Evolutionary conservation across 2,113 vertebrate genomes (phyloP).

Genomic region (Rhea pennata): DNA sequence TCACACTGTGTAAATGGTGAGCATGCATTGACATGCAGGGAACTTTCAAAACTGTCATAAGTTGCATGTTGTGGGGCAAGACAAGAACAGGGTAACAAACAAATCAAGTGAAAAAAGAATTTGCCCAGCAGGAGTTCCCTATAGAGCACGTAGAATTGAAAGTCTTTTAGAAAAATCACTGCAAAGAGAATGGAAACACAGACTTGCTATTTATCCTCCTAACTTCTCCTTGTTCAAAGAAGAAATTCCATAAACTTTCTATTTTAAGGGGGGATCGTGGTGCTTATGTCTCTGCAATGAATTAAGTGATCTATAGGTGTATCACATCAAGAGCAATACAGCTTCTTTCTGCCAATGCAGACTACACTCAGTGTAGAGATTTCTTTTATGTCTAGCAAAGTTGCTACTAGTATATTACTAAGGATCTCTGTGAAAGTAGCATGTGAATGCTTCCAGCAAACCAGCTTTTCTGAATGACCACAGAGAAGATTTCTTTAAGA

Average conservation of each 20-base stretch:
- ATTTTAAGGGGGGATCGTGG: background rate
- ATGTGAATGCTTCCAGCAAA: background rate
- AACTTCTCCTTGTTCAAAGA: background rate
- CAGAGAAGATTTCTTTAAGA: background rate
- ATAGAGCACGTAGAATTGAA: background rate
- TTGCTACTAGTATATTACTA: background rate
- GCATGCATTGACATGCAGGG: background rate
- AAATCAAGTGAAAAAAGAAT: slow-evolving; percentile 8
- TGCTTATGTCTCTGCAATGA: background rate
- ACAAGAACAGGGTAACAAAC: background rate
- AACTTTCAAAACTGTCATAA: background rate
- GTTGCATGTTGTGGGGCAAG: background rate
- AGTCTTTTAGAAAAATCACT: background rate
- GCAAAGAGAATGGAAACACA: background rate
- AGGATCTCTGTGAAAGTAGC: background rate
- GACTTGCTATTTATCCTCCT: background rate
- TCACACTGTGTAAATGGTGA: slow-evolving; percentile 14
- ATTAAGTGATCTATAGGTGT: background rate
- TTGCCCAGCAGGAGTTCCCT: background rate
- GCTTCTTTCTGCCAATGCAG: background rate
- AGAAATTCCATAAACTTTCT: background rate
- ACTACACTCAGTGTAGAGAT: background rate
- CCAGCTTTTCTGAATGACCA: background rate
- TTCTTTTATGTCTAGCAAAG: background rate
- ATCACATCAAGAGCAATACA: background rate